Conservation (phyloP, 92 coral and sea anemone species). For the Phymanthus crucifer region DNA sequence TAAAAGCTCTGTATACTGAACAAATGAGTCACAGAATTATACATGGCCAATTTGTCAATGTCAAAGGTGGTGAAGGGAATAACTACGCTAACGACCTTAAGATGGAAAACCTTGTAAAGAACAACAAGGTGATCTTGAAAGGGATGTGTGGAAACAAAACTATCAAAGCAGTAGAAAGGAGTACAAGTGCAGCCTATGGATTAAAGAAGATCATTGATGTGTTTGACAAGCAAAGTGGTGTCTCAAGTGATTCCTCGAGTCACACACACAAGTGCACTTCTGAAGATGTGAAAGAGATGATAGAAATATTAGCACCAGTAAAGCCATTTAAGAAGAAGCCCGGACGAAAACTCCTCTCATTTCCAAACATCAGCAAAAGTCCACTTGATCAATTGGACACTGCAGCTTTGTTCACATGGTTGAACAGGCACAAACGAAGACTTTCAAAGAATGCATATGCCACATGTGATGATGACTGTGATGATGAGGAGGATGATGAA, state of each 20-base stretch:
- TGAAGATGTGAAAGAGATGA: constrained; percentile 45
- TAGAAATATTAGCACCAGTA: neutral
- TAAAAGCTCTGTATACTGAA: constrained; percentile 45
- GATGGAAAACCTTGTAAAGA: constrained; percentile 47
- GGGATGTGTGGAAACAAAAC: constrained; percentile 58
- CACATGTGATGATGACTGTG: constrained; percentile 19
- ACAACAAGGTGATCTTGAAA: constrained; percentile 29
- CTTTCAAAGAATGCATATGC: neutral
- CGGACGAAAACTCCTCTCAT: constrained; percentile 27
- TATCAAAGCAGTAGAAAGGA: constrained; percentile 45
- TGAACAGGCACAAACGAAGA: constrained; percentile 36
- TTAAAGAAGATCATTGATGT: constrained; percentile 8
- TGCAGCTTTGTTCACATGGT: constrained; percentile 36
- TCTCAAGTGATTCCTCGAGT: constrained; percentile 38
- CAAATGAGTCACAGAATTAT: constrained; percentile 45
- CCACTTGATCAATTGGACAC: constrained; percentile 52
- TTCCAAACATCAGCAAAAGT: constrained; percentile 42
- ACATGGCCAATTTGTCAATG: constrained; percentile 64
- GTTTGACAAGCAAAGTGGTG: constrained; percentile 27
- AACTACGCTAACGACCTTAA: constrained; percentile 59
- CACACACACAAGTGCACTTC: constrained; percentile 48
- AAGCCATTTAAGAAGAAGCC: constrained; percentile 20
- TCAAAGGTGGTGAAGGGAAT: constrained; percentile 50
- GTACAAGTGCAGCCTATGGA: constrained; percentile 25
- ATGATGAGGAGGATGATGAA: no score